phyloP scores from a whole-genome alignment of 2,797 vertebrate species.

The Oceanodroma leucorhoa region DNA sequence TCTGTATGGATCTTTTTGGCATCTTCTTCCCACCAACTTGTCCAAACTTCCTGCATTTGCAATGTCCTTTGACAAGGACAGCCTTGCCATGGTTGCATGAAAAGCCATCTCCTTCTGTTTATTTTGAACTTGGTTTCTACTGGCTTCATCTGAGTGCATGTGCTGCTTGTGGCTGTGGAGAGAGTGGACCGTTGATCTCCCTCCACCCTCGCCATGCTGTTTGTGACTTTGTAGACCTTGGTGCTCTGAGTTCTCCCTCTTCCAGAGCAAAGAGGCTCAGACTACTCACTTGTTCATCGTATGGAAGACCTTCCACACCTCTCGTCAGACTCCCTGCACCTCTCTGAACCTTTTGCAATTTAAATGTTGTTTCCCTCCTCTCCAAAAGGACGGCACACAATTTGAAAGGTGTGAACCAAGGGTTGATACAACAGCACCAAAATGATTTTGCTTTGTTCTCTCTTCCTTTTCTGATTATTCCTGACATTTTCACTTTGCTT shows the following conservation, averaged over 20 bases:
- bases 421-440: background rate
- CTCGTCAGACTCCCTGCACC: background rate
- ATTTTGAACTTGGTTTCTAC: background rate
- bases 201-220: background rate
- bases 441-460: background rate
- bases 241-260: background rate
- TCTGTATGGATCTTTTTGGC: background rate
- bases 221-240: background rate
- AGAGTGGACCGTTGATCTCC: background rate
- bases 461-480: background rate
- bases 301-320: background rate
- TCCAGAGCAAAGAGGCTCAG: background rate
- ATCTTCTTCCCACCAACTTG: background rate
- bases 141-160: background rate
- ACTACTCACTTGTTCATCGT: background rate
- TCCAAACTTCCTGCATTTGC: background rate
- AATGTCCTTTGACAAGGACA: accelerated
- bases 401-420: background rate
- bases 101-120: background rate
- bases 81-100: background rate
- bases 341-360: background rate
- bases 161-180: background rate
- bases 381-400: background rate
- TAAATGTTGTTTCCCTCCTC: background rate
- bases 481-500: background rate